Percentiles rank a stretch among this genome's conserved stretches.
phyloP scores from a whole-genome alignment of 2,113 vertebrate genomes.

The Neopipo cinnamomea region DNA sequence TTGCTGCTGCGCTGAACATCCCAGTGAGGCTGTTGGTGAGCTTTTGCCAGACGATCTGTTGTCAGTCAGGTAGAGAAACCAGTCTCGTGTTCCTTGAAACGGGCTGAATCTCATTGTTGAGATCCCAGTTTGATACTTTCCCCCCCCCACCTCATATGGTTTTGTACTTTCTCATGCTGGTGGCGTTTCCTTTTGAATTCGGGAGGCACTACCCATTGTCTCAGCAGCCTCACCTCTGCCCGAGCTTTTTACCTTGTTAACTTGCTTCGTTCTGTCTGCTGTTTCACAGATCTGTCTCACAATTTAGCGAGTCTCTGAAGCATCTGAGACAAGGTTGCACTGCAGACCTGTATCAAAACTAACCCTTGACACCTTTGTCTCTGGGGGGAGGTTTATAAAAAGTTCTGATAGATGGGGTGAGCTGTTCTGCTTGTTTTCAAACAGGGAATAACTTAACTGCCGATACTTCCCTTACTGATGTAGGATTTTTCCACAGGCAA shows the following conservation, averaged over 20 bases:
- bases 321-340: neutral
- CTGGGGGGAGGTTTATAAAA: neutral
- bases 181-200: neutral
- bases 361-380: neutral
- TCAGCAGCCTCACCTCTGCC: neutral
- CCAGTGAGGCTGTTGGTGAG: neutral
- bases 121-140: neutral
- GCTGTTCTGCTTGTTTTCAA: neutral
- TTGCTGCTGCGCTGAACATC: neutral
- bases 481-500: neutral
- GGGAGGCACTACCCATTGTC: neutral
- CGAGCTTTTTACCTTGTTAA: neutral
- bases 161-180: neutral
- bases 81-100: neutral
- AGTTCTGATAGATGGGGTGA: neutral
- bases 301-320: neutral
- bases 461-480: neutral
- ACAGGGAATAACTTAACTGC: neutral
- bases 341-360: neutral
- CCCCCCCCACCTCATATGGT: accelerated
- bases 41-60: neutral
- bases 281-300: neutral
- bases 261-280: neutral
- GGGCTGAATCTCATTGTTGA: neutral
- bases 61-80: neutral